Percentiles rank a stretch among this genome's conserved stretches.
phyloP scores from a whole-genome alignment of 1,140 invertebrate genomes.

The Zaprionus lachaisei region DNA sequence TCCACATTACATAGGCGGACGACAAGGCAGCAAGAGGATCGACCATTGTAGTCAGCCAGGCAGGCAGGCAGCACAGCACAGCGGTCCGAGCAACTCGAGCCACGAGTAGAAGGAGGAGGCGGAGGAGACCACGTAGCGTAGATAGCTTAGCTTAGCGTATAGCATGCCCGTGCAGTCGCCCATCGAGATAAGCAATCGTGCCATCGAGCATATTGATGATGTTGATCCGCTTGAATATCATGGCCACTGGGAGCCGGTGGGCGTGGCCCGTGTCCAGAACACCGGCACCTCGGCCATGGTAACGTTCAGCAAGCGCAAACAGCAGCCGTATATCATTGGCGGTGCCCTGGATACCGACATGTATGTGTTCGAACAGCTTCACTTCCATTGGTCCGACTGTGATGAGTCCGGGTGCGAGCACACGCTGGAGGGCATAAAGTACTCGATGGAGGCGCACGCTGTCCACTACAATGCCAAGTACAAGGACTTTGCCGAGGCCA shows the following conservation, averaged over 20 bases:
- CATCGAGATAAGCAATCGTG: slow-evolving; percentile 85
- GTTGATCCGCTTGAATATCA: slow-evolving; percentile 86
- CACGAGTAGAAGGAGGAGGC: slow-evolving; percentile 7
- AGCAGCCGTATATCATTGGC: slow-evolving; percentile 84
- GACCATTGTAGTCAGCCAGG: slow-evolving; percentile 6
- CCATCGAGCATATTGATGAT: slow-evolving; percentile 85
- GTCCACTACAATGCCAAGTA: slow-evolving; percentile 93
- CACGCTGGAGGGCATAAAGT: slow-evolving; percentile 88
- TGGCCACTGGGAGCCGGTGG: slow-evolving; percentile 85
- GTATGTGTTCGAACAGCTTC: slow-evolving; percentile 90
- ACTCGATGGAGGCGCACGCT: slow-evolving; percentile 91
- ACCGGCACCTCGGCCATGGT: slow-evolving; percentile 83
- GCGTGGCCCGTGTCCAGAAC: slow-evolving; percentile 78
- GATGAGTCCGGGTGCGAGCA: slow-evolving; percentile 91
- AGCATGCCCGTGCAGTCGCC: slow-evolving; percentile 85
- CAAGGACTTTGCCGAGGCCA: slow-evolving; percentile 87
- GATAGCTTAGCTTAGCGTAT: slow-evolving; percentile 3
- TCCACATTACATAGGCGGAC: slow-evolving; percentile 70
- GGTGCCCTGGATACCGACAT: slow-evolving; percentile 87
- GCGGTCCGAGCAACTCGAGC: slow-evolving; percentile 3
- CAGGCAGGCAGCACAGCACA: not conserved
- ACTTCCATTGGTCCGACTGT: slow-evolving; percentile 92
- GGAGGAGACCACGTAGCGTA: slow-evolving; percentile 7
- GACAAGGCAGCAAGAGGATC: not conserved
- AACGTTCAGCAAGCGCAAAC: slow-evolving; percentile 79